These are phyloP conservation scores for Brachionus sp. DNA, from an alignment of 1,140 invertebrate species.

Conservation along the genomic window DNA sequence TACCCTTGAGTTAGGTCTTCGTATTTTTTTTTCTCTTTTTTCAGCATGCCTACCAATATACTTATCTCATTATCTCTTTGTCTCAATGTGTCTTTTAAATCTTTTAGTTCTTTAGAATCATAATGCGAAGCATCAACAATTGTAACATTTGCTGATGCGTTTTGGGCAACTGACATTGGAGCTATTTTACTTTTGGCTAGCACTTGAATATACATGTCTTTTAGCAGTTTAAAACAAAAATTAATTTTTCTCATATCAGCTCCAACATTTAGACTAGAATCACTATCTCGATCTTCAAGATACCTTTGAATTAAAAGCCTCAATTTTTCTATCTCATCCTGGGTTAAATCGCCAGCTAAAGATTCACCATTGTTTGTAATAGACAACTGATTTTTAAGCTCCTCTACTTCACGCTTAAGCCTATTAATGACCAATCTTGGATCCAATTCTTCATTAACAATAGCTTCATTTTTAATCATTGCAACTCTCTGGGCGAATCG, in stretches of 20 bases:
- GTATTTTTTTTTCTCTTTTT: constrained; percentile 56
- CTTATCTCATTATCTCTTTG: constrained; percentile 61
- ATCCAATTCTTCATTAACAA: constrained; percentile 63
- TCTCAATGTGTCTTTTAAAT: constrained; percentile 54
- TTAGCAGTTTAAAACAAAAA: constrained; percentile 49
- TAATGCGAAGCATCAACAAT: constrained; percentile 52
- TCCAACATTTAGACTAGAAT: constrained; percentile 52
- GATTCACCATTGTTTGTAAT: constrained; percentile 49
- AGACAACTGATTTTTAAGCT: constrained; percentile 56
- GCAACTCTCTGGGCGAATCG: constrained; percentile 68
- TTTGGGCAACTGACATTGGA: neutral
- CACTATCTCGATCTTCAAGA: constrained; percentile 54
- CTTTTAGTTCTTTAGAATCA: constrained; percentile 53
- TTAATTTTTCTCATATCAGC: constrained; percentile 59
- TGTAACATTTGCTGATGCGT: constrained; percentile 40
- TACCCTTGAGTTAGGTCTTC: neutral
- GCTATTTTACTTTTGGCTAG: constrained; percentile 35
- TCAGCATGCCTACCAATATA: constrained; percentile 59
- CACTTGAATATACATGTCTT: constrained; percentile 49
- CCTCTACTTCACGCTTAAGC: constrained; percentile 60
- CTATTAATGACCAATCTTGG: constrained; percentile 61
- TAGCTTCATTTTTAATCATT: constrained; percentile 65
- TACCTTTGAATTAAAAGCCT: constrained; percentile 52
- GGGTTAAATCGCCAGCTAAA: constrained; percentile 33
- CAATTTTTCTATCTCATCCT: constrained; percentile 51